Conservation (phyloP, 2,113 vertebrate species). For the Gasterosteus aculeatus region DNA sequence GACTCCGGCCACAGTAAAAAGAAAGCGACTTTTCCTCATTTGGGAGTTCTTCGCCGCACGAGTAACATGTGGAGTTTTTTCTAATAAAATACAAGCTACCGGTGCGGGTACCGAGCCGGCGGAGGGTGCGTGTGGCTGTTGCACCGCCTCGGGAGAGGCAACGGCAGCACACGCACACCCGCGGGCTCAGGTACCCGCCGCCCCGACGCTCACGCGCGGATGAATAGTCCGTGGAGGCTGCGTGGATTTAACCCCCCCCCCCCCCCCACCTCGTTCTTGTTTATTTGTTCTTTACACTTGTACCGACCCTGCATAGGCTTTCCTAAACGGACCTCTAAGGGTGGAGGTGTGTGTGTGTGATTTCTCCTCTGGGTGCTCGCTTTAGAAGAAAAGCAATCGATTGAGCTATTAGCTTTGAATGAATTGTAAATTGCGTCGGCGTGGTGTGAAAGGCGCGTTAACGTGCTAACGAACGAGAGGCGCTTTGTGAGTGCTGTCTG, state of each 20-base stretch:
- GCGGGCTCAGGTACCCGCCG: constrained; percentile 61
- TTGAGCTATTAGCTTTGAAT: constrained; percentile 73
- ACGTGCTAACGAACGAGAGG: constrained; percentile 69
- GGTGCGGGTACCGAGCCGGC: neutral
- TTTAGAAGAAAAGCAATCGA: constrained; percentile 58
- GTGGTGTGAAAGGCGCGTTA: constrained; percentile 65
- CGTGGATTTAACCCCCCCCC: neutral
- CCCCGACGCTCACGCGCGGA: constrained; percentile 49
- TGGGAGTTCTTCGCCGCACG: neutral
- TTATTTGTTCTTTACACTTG: neutral
- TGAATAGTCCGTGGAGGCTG: constrained; percentile 20
- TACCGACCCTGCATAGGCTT: neutral
- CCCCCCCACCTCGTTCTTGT: neutral
- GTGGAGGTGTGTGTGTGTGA: constrained; percentile 57
- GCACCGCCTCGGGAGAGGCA: neutral
- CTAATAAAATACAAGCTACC: neutral
- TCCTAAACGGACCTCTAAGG: constrained; percentile 61
- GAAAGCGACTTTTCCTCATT: neutral
- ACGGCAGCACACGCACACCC: constrained; percentile 28
- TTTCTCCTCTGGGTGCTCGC: constrained; percentile 53
- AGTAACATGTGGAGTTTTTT: neutral
- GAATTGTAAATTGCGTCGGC: constrained; percentile 71
- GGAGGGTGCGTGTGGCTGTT: neutral
- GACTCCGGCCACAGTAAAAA: neutral
- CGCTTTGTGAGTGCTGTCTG: constrained; percentile 65